These are phyloP conservation scores for Tenodera sinensis DNA, from an alignment of 2,888 invertebrate genomes.

Conservation along the genomic window DNA sequence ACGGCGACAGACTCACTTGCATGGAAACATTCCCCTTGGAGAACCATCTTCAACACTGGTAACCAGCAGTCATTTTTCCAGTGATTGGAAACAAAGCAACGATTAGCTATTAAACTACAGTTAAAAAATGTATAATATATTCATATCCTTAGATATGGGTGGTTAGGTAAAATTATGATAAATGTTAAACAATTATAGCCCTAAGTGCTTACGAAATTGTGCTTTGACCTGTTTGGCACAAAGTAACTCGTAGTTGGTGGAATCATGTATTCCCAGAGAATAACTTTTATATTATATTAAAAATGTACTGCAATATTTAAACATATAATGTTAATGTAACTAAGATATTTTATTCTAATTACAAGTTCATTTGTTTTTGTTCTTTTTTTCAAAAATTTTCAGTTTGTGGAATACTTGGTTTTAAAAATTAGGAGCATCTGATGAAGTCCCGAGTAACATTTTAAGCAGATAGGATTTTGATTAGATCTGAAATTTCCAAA, in stretches of 20 bases:
- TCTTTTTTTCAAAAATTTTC: background rate
- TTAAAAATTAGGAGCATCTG: background rate
- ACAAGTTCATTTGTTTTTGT: too few relatives aligned
- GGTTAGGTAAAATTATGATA: background rate
- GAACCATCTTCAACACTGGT: background rate
- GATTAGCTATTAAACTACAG: background rate
- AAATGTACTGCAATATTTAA: background rate
- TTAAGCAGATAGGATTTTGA: background rate
- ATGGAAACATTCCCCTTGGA: background rate
- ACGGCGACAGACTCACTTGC: background rate
- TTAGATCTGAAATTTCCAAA: background rate
- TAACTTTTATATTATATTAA: background rate
- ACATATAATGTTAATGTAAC: background rate
- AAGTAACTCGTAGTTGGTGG: background rate
- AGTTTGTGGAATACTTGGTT: background rate
- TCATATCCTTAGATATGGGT: background rate
- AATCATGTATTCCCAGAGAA: background rate
- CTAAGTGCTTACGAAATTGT: background rate
- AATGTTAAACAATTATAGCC: background rate
- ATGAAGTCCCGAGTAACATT: background rate
- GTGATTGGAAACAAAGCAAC: background rate
- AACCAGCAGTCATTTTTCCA: background rate
- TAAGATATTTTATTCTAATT: background rate
- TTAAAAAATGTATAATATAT: background rate
- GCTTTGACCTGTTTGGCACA: background rate